Evolutionary conservation across 2,888 invertebrate genomes (phyloP).

Genomic region (Cantharis rufa): DNA sequence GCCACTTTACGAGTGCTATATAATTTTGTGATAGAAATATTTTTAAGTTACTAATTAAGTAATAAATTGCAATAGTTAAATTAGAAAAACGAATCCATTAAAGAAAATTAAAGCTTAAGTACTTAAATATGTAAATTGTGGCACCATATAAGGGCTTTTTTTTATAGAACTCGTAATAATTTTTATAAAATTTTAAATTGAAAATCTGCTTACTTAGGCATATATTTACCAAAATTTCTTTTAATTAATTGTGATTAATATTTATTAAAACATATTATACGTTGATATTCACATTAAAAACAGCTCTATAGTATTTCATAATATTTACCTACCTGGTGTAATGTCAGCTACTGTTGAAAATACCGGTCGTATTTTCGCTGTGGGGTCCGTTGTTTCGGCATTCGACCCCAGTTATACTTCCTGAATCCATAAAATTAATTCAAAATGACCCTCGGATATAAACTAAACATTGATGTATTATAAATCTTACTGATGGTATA

Average conservation of each 20-base stretch:
- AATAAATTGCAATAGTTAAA: background rate
- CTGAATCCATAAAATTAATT: constrained; percentile 38
- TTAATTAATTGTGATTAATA: background rate
- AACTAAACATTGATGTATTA: constrained; percentile 17
- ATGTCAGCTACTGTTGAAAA: constrained; percentile 36
- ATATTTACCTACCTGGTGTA: constrained; percentile 34
- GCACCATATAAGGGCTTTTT: background rate
- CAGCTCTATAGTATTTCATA: constrained; percentile 17
- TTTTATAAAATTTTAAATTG: background rate
- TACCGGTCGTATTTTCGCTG: constrained; percentile 35
- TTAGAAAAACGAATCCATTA: background rate
- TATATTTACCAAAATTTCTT: background rate
- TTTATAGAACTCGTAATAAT: background rate
- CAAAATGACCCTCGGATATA: constrained; percentile 27
- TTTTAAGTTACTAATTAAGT: background rate
- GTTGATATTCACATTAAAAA: constrained; percentile 7
- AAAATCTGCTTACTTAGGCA: background rate
- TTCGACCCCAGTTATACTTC: constrained; percentile 33
- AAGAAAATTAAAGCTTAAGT: background rate
- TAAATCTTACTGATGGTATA: background rate
- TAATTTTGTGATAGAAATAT: background rate
- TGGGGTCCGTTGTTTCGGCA: constrained; percentile 37
- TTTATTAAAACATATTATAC: constrained; percentile 7
- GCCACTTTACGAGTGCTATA: background rate
- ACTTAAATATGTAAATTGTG: background rate